Base-by-base conservation (phyloP, 2,797 vertebrate species). In the Diplodus sargus region DNA sequence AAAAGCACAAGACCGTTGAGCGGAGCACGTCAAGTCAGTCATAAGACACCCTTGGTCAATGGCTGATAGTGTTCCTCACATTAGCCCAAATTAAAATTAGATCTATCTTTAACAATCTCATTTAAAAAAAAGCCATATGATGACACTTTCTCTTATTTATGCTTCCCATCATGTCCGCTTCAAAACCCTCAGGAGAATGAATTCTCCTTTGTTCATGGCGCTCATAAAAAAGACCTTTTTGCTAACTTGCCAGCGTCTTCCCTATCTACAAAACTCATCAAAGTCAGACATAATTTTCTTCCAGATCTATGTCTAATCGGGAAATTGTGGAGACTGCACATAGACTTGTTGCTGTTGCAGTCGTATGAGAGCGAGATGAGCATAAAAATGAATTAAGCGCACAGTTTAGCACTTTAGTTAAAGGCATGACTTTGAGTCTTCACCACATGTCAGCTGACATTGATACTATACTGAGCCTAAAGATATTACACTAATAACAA, bases 21-120 rank as follows among this genome's bases (percentile, higher is more conserved):
- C 56, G 69, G 84, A 91, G 82, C 85, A 92, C 87, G 83, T 93
- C 89, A 92, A 94, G 90, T 86, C 89, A 89, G 93, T 96, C 95
- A 95, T 92, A 91, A 95, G 92, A 95, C 93, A 89, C 91, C 73
- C 83, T 73, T 13, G 51, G 77, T 94, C 92, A 94, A 95, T 93
- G 87, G 92, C 80, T 74, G 87, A 92, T 92, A 93, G 90, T 93
- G 93, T 95, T 94, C 94, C 81, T 91, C 87, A 51, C 87, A 93
- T 95, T 94, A 93, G 89, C 65, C 84, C 86, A 90, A 93, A 94
- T 94, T 92, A 93, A 93, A 94, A 94, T 93, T 83, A 94, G 92
- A 94, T 95, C 87, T 87, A 92, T 93, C 90, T 94, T 92, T 92
- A 92, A 91, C 88, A 88, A 90, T 87, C 87, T 90, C 88, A 93